These are phyloP conservation scores for Cryptocephalus moraei DNA, from an alignment of 2,888 invertebrate species.

Conservation along the genomic window DNA sequence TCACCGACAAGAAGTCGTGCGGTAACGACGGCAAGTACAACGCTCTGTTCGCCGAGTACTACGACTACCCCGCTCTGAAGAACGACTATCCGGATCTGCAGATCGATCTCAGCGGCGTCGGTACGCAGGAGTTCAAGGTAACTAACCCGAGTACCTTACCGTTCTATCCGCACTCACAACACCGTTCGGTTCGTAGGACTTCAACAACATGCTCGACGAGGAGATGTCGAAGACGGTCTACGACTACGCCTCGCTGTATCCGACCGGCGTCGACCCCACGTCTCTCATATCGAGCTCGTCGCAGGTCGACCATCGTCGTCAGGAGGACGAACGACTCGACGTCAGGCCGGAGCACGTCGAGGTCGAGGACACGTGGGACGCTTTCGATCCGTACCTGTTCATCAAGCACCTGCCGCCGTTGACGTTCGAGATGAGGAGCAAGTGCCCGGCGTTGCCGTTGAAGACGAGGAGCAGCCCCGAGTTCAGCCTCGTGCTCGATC, in stretches of 20 bases:
- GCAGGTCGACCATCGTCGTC: conserved; percentile 12
- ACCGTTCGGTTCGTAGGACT: conserved; percentile 36
- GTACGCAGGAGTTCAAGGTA: conserved; percentile 32
- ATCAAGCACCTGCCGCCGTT: conserved; percentile 83
- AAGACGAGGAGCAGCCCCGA: conserved; percentile 89
- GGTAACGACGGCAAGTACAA: conserved; percentile 26
- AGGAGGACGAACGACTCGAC: conserved; percentile 30
- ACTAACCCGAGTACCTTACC: too few relatives aligned
- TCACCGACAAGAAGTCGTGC: conserved; percentile 26
- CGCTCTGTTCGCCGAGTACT: conserved; percentile 28
- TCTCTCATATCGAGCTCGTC: conserved; percentile 29
- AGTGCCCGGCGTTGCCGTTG: conserved; percentile 76
- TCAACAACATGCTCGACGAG: conserved; percentile 43
- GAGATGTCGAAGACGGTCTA: conserved; percentile 40
- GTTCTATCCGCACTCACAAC: too few relatives aligned
- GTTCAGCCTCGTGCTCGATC: conserved; percentile 69
- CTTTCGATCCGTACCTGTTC: conserved; percentile 83
- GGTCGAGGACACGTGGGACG: conserved; percentile 56
- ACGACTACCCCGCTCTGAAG: conserved; percentile 32
- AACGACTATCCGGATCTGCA: conserved; percentile 35
- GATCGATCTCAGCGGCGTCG: conserved; percentile 34
- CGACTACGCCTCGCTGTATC: conserved; percentile 29
- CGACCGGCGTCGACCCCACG: conserved; percentile 18
- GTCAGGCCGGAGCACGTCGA: conserved; percentile 35
- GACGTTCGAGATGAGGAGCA: conserved; percentile 62